Evolutionary conservation across 2,888 invertebrate genomes (phyloP).

Genomic region (Lamellibrachia satsuma): DNA sequence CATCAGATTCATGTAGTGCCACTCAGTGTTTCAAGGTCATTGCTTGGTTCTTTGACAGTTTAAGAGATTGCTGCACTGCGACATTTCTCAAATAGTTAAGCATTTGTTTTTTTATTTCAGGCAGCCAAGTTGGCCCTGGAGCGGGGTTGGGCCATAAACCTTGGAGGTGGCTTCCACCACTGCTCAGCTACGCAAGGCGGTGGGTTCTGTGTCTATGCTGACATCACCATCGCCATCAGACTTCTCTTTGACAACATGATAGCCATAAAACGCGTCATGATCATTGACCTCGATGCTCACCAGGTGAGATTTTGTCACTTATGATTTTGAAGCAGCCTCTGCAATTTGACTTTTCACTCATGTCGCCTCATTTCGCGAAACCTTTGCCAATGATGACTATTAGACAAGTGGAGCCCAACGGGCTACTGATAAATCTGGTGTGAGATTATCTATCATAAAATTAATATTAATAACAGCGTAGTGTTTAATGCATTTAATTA

Average conservation of each 20-base stretch:
- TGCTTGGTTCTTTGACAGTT: neutral
- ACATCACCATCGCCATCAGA: constrained; percentile 81
- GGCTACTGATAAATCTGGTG: no score
- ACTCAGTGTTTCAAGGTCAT: no score
- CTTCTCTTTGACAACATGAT: constrained; percentile 72
- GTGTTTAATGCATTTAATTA: no score
- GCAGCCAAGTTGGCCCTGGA: constrained; percentile 85
- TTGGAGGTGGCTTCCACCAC: constrained; percentile 93
- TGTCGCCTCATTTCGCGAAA: no score
- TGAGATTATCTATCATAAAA: no score
- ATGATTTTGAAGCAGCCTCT: neutral
- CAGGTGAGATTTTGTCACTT: constrained; percentile 71
- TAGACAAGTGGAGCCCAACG: no score
- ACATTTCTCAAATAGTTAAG: neutral
- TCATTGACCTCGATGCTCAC: constrained; percentile 90
- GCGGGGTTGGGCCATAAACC: constrained; percentile 87
- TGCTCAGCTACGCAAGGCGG: constrained; percentile 80
- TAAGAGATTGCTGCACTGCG: neutral
- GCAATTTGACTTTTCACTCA: no score
- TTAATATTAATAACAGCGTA: no score
- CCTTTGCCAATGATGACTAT: no score
- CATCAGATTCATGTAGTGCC: no score
- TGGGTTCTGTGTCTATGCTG: constrained; percentile 91
- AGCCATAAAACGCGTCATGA: constrained; percentile 74
- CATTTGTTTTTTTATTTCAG: constrained; percentile 47